Base-by-base conservation (phyloP, 2,797 vertebrate genomes). In the Mormyrops attenuatus region DNA sequence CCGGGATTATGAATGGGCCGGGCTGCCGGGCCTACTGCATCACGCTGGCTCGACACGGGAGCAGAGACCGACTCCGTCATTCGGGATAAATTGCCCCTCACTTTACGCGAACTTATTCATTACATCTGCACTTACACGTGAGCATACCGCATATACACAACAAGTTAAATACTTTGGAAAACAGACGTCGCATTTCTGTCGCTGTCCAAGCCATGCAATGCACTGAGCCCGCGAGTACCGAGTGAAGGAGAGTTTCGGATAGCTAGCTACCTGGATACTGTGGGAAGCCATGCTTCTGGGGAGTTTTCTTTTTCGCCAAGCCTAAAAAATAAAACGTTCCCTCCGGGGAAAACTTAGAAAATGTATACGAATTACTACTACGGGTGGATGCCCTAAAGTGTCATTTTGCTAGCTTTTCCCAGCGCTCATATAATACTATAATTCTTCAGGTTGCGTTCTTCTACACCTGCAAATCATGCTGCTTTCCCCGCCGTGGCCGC, bases 401-500 rank as follows among this genome's bases (percentile, higher is more conserved):
- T 94, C 93, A 91, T 91, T 93, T 92, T 95, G 92, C 93, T 93
- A 93, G 94, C 94, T 93, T 93, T 93, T 91, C 89, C 90, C 91
- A 90, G 92, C 91, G 90, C 88, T 91, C 90, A 94, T 94, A 91
- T 92, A 90, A 92, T 93, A 93, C 92, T 92, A 57, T 89, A 91
- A 60, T 63, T 90, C 92, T 94, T 91, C 60, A 90, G 91, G 90
- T 92, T 92, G 92, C 90, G 88, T 89, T 94, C 94, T 92, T 93
- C 94, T 94, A 93, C 95, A 95, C 91, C 94, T 94, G 93, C 96
- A 94, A 92, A 96, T 98, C 98, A 98, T 95, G 97, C 97, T 92
- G 96, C 96, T 95, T 95, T 95, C 96, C 95, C 95, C 94, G 96
- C 96, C 95, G 95, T 97, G 96, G 96, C 96, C 98, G 98, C 98